Base-by-base conservation (phyloP, 2,797 vertebrate species). In the Lateolabrax maculatus region DNA sequence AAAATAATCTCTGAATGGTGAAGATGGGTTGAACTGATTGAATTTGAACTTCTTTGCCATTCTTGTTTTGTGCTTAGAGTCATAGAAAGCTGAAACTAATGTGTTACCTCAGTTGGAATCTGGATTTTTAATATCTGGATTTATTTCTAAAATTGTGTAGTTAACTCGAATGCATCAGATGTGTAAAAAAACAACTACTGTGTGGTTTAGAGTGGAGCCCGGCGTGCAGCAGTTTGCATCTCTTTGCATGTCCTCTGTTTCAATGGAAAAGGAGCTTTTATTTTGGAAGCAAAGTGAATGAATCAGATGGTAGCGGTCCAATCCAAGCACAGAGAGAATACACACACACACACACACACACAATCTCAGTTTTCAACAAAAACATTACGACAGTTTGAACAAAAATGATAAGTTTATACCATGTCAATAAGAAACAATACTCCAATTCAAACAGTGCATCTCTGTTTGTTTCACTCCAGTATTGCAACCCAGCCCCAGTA, bases 181-280 rank as follows among this genome's bases (percentile, higher is more conserved):
- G 55, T 39, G 46, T 73, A 34, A 34, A 58, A 39, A 71, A 69
- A 31, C 8, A 58, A 3, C 29, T 12, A 1, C 7, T 63, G 29
- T 36, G 19, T 57, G 36, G 21, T 52, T 44, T 41, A 67, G 49
- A 71, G 49, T 58, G 43, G 9, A 62, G 70, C n/a, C 44, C 52
- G 70, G 49, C 65, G 52, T 69, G 70, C 25, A 63, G 56, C 31
- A 41, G 27, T 79, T 66, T 76, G 62, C n/a, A n/a, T n/a, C n/a
- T 34, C 31, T 34, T 34, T 69, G 19, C 39, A 55, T 41, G 34
- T 55, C 39, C 29, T 61, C 41, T 43, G 11, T 7, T 31, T 56
- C 75, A 5, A 64, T 74, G 57, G 8, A 63, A 80, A 73, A 77
- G 39, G 0, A 48, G 6, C 52, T 82, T 84, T 81, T 77, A 83